Evolutionary conservation across 2,113 vertebrate species (phyloP).

Genomic region (Electrona antarctica): DNA sequence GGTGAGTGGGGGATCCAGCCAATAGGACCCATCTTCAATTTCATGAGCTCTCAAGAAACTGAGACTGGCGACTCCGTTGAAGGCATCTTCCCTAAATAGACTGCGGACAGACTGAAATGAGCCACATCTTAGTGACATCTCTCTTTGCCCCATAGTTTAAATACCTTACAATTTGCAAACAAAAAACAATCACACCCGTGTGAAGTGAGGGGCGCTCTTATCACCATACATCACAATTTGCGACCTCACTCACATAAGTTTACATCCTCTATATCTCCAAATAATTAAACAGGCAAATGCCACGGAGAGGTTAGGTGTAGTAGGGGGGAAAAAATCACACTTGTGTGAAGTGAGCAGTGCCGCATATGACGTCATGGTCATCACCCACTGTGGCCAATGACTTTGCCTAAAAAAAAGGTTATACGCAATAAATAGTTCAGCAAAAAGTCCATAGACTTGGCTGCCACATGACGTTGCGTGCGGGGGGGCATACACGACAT

Average conservation of each 20-base stretch:
- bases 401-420: no score
- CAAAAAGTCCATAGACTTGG: constrained; percentile 20
- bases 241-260: constrained; percentile 9
- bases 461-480: constrained; percentile 45
- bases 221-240: no score
- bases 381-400: no score
- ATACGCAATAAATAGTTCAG: no score
- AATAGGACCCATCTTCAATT: constrained; percentile 32
- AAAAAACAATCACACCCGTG: neutral
- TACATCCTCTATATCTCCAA: constrained; percentile 43
- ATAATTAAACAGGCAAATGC: constrained; percentile 31
- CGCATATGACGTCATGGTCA: no score
- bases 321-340: constrained; percentile 35
- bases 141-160: constrained; percentile 1
- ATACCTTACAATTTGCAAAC: neutral
- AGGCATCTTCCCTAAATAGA: constrained; percentile 9
- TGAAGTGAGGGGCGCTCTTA: no score
- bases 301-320: neutral
- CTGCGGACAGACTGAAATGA: constrained; percentile 11
- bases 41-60: constrained; percentile 13
- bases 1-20: neutral
- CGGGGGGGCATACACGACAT: no score
- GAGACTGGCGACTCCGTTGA: neutral
- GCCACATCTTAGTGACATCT: constrained; percentile 4
- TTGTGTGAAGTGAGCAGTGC: no score